phyloP scores from a whole-genome alignment of 2,888 invertebrate species.

The Apantesis nais region DNA sequence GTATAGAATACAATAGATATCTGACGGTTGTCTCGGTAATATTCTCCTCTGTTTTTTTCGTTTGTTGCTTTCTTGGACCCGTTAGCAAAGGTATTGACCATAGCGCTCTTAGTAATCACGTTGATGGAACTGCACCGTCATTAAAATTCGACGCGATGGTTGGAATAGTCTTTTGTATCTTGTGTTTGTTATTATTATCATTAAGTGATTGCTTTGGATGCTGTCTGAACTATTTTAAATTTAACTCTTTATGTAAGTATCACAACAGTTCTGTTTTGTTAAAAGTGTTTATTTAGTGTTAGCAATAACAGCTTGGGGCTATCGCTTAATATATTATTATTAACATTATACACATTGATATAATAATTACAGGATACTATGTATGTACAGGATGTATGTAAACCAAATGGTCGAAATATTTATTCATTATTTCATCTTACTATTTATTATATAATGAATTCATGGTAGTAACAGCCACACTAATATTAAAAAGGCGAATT shows the following conservation, averaged over 20 bases:
- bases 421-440: too few relatives aligned
- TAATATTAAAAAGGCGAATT: too few relatives aligned
- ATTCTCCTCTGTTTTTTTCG: constrained; percentile 60
- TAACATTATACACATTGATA: too few relatives aligned
- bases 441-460: too few relatives aligned
- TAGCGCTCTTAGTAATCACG: constrained; percentile 57
- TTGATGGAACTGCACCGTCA: constrained; percentile 54
- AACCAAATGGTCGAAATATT: too few relatives aligned
- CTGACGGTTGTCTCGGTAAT: constrained; percentile 58
- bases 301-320: neutral
- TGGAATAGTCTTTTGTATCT: neutral
- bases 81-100: constrained; percentile 50
- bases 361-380: too few relatives aligned
- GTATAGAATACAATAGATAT: constrained; percentile 64
- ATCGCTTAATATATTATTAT: too few relatives aligned
- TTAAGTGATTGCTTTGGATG: constrained; percentile 10
- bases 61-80: constrained; percentile 59
- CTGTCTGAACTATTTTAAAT: neutral
- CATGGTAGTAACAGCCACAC: too few relatives aligned
- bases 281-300: neutral
- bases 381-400: too few relatives aligned
- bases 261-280: neutral
- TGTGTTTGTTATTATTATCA: constrained; percentile 6
- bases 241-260: neutral
- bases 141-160: constrained; percentile 31